These are phyloP conservation scores for Tapera naevia DNA, from an alignment of 2,797 vertebrate genomes.

Conservation along the genomic window DNA sequence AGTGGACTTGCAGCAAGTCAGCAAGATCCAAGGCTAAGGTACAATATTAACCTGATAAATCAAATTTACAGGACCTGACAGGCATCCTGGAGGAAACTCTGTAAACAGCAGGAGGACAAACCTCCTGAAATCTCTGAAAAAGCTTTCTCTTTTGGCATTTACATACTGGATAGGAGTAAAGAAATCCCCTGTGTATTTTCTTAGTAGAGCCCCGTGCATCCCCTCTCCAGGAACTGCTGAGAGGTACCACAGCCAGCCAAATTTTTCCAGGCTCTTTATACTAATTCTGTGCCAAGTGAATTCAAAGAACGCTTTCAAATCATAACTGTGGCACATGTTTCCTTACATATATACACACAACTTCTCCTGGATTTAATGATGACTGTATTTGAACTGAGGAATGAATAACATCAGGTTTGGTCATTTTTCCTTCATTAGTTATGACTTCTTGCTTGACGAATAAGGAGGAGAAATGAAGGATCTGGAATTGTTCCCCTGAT, in stretches of 20 bases:
- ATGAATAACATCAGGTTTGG: not conserved
- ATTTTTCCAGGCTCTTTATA: not conserved
- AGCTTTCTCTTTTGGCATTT: not conserved
- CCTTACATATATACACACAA: not conserved
- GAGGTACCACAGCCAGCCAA: not conserved
- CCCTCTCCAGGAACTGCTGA: not conserved
- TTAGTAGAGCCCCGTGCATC: not conserved
- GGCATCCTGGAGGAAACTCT: not conserved
- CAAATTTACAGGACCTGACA: not conserved
- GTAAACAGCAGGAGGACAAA: not conserved
- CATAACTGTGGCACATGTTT: not conserved
- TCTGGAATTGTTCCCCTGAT: not conserved
- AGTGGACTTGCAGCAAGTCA: too few relatives aligned
- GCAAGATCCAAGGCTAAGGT: not conserved
- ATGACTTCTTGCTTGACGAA: not conserved
- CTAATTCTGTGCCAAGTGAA: not conserved
- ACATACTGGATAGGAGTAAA: not conserved
- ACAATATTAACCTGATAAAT: not conserved
- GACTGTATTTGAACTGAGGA: not conserved
- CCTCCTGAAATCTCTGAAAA: not conserved
- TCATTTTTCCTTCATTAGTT: not conserved
- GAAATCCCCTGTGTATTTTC: not conserved
- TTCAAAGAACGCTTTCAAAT: not conserved
- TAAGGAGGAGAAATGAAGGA: not conserved
- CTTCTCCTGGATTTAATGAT: not conserved